Evolutionary conservation across 2,113 vertebrate species (phyloP).

Genomic region (Opisthocomus hoazin): DNA sequence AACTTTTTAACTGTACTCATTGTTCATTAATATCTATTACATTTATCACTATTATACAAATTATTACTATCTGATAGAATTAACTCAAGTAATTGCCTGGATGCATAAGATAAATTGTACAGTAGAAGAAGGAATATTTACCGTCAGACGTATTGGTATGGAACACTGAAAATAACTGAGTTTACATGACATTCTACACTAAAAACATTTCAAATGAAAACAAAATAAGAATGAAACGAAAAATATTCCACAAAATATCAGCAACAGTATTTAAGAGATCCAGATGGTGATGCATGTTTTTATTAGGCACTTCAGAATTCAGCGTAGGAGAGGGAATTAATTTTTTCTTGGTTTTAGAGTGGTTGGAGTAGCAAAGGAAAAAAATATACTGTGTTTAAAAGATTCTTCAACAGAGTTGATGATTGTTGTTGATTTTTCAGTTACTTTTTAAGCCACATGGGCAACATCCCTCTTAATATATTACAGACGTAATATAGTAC

Average conservation of each 20-base stretch:
- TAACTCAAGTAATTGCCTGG: background rate
- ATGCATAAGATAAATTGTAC: background rate
- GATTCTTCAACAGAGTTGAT: background rate
- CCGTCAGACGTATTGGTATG: background rate
- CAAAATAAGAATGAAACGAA: background rate
- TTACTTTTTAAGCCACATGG: background rate
- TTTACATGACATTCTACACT: background rate
- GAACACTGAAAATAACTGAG: background rate
- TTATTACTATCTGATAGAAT: background rate
- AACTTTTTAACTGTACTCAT: background rate
- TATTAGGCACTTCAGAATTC: background rate
- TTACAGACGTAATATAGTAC: too few species aligned
- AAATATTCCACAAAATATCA: background rate
- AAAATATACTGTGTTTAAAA: background rate
- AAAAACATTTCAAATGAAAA: background rate
- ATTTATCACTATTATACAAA: background rate
- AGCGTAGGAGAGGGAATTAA: rapidly evolving
- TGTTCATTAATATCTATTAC: background rate
- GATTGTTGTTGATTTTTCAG: background rate
- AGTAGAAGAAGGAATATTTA: background rate
- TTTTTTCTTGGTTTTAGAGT: background rate
- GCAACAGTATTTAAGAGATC: background rate
- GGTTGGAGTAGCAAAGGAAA: background rate
- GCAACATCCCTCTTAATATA: background rate
- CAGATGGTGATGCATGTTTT: background rate